Evolutionary conservation across 2,888 invertebrate genomes (phyloP).

Genomic region (Glaucopsyche alexis): DNA sequence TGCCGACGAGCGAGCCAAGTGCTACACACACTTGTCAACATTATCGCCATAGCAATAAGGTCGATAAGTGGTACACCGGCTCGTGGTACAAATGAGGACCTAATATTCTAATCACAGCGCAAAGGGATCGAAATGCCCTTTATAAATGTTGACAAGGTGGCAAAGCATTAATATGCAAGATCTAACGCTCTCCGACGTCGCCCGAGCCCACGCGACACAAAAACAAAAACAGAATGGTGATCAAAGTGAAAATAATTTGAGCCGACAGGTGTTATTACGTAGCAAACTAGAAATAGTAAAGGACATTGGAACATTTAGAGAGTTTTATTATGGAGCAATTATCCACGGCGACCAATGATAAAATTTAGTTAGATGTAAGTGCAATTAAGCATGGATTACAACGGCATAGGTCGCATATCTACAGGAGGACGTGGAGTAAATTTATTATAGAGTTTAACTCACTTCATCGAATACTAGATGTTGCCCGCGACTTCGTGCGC

Average conservation of each 20-base stretch:
- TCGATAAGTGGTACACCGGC: background rate
- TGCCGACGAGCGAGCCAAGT: no score
- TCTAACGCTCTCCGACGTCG: constrained; percentile 23
- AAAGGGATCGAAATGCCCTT: constrained; percentile 46
- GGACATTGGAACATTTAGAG: no score
- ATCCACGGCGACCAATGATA: no score
- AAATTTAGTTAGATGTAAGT: no score
- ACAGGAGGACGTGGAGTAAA: no score
- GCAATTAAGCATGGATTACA: no score
- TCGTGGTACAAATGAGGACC: constrained; percentile 40
- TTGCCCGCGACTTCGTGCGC: no score
- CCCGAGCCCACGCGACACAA: background rate
- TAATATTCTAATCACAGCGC: constrained; percentile 57
- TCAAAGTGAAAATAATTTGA: constrained; percentile 2
- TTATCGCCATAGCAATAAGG: background rate
- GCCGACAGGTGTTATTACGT: constrained; percentile 6
- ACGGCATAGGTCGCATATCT: no score
- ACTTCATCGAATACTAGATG: no score
- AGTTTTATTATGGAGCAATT: no score
- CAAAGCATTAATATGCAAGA: constrained; percentile 44
- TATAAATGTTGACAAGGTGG: constrained; percentile 38
- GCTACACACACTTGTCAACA: background rate
- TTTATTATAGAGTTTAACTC: no score
- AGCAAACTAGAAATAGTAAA: background rate
- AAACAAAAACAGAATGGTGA: background rate